Evolutionary conservation across 2,797 vertebrate species (phyloP).

Genomic region (Caiman crocodilus): DNA sequence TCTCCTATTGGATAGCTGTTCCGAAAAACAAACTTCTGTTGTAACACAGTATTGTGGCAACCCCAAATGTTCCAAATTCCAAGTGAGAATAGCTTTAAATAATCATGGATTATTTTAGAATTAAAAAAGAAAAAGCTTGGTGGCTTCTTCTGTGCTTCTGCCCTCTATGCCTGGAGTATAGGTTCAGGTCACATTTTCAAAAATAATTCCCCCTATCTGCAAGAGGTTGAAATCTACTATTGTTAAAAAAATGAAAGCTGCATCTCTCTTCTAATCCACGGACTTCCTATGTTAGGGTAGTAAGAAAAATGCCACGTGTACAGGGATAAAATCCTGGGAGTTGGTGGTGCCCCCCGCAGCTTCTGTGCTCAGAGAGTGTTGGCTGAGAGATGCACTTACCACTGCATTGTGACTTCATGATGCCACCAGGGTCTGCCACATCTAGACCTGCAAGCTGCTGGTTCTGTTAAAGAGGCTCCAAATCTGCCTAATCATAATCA

Average conservation of each 20-base stretch:
- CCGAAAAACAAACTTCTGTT: accelerated
- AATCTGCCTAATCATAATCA: neutral
- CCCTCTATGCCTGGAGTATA: neutral
- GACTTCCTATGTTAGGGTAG: neutral
- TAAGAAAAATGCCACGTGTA: too few relatives aligned
- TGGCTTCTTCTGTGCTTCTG: neutral
- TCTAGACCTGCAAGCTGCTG: accelerated
- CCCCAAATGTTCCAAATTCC: too few relatives aligned
- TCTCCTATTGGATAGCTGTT: accelerated
- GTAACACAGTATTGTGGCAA: neutral
- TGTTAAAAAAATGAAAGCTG: neutral
- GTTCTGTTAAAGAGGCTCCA: accelerated
- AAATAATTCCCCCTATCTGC: neutral
- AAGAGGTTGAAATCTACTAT: neutral
- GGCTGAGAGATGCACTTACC: neutral
- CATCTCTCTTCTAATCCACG: accelerated
- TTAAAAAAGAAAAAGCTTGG: neutral
- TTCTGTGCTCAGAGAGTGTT: neutral
- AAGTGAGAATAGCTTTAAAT: accelerated
- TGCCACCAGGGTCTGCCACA: too few relatives aligned
- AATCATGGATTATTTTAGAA: neutral
- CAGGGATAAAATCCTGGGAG: neutral
- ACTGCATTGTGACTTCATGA: accelerated
- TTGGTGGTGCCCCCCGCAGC: too few relatives aligned
- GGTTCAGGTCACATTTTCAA: accelerated